phyloP scores from a whole-genome alignment of 2,797 vertebrate genomes.

The Peromyscus nudipes region DNA sequence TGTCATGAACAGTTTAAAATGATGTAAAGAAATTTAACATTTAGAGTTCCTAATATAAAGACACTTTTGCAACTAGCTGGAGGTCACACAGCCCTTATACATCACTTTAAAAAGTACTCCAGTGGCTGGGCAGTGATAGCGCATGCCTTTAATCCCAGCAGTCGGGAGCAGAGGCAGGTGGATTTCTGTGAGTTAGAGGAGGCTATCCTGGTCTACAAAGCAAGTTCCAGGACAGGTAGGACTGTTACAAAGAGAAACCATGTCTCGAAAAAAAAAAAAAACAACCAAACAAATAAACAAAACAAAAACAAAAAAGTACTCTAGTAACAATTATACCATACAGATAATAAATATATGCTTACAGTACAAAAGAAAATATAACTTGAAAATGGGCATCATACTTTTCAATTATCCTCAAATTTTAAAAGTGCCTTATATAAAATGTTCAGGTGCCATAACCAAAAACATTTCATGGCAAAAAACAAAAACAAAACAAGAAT shows the following conservation, averaged over 20 bases:
- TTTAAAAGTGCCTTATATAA: conserved; percentile 11
- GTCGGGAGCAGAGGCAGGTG: too few species aligned
- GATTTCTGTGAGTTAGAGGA: too few species aligned
- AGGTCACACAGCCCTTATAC: conserved; percentile 5
- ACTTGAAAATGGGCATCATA: not conserved
- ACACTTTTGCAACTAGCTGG: not conserved
- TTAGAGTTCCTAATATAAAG: conserved; percentile 7
- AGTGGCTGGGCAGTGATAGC: too few species aligned
- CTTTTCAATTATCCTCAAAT: conserved; percentile 7
- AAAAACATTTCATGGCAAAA: not conserved
- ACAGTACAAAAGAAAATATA: not conserved
- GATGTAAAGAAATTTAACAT: not conserved
- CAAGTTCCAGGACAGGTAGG: too few species aligned
- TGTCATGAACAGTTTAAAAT: not conserved
- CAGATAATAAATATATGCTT: not conserved
- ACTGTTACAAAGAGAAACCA: too few species aligned
- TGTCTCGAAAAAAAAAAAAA: too few species aligned
- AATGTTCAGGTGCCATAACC: not conserved
- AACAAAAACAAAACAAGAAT: not conserved
- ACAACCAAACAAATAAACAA: too few species aligned
- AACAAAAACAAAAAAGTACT: not conserved
- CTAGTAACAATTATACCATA: not conserved
- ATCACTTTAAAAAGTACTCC: conserved; percentile 30
- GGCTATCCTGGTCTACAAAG: too few species aligned
- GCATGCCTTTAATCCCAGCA: too few species aligned